Evolutionary conservation across 1,140 invertebrate species (phyloP).

Genomic region (Diuraphis noxia): DNA sequence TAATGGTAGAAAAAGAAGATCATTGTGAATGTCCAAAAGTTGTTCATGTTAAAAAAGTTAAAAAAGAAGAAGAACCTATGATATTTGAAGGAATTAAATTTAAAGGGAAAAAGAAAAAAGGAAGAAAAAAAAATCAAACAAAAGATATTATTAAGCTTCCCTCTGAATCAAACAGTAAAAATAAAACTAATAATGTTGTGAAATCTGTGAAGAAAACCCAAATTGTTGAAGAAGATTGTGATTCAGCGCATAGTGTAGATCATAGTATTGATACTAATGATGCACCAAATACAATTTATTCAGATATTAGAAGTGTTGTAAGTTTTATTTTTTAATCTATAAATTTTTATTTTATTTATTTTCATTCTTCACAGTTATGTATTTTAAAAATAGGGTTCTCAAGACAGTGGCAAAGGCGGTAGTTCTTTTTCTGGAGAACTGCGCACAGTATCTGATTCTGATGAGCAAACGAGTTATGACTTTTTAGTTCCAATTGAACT

Average conservation of each 20-base stretch:
- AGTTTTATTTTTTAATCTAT: neutral
- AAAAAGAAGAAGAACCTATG: conserved; percentile 46
- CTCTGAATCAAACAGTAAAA: neutral
- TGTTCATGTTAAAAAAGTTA: neutral
- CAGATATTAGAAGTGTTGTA: conserved; percentile 38
- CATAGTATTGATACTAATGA: conserved; percentile 45
- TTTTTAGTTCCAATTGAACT: conserved; percentile 79
- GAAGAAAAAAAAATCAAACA: conserved; percentile 63
- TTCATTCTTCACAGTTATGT: neutral
- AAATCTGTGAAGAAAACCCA: neutral
- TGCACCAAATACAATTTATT: conserved; percentile 42
- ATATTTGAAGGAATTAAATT: conserved; percentile 46
- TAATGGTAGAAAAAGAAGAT: conserved; percentile 30
- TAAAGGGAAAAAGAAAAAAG: conserved; percentile 44
- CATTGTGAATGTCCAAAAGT: conserved; percentile 47
- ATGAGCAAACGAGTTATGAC: conserved; percentile 21
- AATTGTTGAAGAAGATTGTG: conserved; percentile 44
- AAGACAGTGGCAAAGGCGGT: conserved; percentile 45
- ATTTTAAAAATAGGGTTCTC: conserved; percentile 24
- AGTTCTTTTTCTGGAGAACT: conserved; percentile 43
- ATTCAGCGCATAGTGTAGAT: conserved; percentile 41
- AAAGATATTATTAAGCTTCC: conserved; percentile 15
- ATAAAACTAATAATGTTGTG: neutral
- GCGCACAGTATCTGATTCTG: conserved; percentile 25
- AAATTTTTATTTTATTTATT: neutral